Percentiles rank a stretch among this genome's conserved stretches.
Conservation (phyloP, 2,113 vertebrate genomes). For the Aptenodytes patagonicus region DNA sequence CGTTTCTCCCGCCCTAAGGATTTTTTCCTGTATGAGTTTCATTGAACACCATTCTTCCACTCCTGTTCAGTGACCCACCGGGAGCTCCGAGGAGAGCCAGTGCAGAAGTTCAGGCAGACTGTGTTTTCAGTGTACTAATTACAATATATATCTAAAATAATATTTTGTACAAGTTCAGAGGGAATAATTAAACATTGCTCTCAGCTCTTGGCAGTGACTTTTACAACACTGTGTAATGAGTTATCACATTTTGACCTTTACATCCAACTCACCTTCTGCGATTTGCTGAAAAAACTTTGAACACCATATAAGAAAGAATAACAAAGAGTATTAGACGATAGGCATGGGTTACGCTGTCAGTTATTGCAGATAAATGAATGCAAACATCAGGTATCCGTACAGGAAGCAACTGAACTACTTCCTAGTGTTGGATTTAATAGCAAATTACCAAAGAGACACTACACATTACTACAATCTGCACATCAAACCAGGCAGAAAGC, state of each 20-base stretch:
- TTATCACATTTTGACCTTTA: conserved; percentile 32
- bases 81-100: neutral
- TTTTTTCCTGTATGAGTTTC: neutral
- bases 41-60: neutral
- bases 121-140: neutral
- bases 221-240: neutral
- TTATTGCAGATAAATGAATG: neutral
- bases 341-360: neutral
- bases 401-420: conserved; percentile 22
- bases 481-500: conserved; percentile 63
- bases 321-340: accelerated
- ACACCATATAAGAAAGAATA: neutral
- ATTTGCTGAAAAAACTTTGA: neutral
- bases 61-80: neutral
- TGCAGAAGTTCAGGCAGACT: neutral
- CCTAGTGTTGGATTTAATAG: conserved; percentile 8
- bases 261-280: neutral
- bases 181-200: conserved; percentile 38
- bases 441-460: conserved; percentile 57
- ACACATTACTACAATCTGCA: conserved; percentile 46
- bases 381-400: neutral
- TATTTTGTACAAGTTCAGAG: conserved; percentile 51
- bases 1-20: neutral
- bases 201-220: conserved; percentile 4
- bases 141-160: conserved; percentile 6